These are phyloP conservation scores for Thymallus thymallus DNA, from an alignment of 2,113 vertebrate species.

Conservation along the genomic window DNA sequence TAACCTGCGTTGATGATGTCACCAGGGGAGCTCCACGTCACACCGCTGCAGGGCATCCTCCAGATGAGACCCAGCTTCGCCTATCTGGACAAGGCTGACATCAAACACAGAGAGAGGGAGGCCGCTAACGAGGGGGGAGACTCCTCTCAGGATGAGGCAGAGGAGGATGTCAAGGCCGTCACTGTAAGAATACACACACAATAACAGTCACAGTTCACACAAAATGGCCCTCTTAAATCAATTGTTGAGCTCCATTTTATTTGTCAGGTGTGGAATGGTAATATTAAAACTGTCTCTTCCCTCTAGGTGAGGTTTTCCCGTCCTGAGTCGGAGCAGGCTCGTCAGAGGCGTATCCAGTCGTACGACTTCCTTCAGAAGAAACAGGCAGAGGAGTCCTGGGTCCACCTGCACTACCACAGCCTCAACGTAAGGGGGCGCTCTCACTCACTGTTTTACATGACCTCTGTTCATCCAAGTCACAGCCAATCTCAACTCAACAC, in stretches of 20 bases:
- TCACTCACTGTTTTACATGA: neutral
- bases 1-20: neutral
- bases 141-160: conserved; percentile 95
- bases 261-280: neutral
- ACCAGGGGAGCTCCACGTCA: conserved; percentile 93
- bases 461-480: neutral
- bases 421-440: conserved; percentile 72
- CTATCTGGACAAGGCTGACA: conserved; percentile 94
- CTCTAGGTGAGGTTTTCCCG: conserved; percentile 90
- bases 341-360: conserved; percentile 90
- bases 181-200: conserved; percentile 72
- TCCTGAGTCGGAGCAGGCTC: conserved; percentile 92
- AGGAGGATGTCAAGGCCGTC: conserved; percentile 94
- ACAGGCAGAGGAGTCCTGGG: conserved; percentile 95
- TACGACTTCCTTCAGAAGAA: conserved; percentile 98
- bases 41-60: conserved; percentile 93
- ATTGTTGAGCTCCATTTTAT: neutral
- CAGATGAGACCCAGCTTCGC: conserved; percentile 95
- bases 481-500: too few species aligned
- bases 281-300: neutral
- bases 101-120: conserved; percentile 91
- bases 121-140: conserved; percentile 94
- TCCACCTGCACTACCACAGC: conserved; percentile 86
- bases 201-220: neutral
- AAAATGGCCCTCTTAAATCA: neutral